Conservation (phyloP, 2,113 vertebrate species). For the Psilopsiagon aymara region DNA sequence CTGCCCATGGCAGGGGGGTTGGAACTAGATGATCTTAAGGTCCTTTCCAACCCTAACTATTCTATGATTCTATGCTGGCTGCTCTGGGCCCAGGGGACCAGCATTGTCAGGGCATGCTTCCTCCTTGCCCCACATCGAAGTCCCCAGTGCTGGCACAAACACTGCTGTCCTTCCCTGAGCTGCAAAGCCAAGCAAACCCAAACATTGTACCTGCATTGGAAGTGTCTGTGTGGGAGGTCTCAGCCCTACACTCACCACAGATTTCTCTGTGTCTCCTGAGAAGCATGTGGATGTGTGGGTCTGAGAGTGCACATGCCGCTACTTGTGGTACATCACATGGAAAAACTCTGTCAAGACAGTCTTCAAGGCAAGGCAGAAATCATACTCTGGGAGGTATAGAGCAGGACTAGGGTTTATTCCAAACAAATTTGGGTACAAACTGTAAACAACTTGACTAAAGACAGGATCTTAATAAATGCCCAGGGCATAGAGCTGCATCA, state of each 20-base stretch:
- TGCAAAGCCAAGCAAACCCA: not conserved
- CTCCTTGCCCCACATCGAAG: not conserved
- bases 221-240: not conserved
- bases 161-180: not conserved
- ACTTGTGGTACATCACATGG: rapidly evolving
- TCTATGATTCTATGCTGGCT: not conserved
- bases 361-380: not conserved
- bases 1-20: too few species aligned
- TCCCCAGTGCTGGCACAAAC: not conserved
- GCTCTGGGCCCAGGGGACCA: not conserved
- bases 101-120: rapidly evolving
- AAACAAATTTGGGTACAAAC: not conserved
- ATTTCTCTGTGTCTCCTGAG: not conserved
- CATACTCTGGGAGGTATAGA: not conserved
- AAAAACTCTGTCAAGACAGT: not conserved
- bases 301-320: not conserved
- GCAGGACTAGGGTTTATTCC: not conserved
- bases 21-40: too few species aligned
- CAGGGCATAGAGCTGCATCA: not conserved
- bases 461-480: not conserved
- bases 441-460: not conserved
- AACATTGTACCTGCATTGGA: rapidly evolving
- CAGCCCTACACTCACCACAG: not conserved
- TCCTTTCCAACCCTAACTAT: too few species aligned
- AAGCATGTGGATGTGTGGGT: not conserved